Conservation (phyloP, 2,113 vertebrate species). For the Neodon shergylaensis region DNA sequence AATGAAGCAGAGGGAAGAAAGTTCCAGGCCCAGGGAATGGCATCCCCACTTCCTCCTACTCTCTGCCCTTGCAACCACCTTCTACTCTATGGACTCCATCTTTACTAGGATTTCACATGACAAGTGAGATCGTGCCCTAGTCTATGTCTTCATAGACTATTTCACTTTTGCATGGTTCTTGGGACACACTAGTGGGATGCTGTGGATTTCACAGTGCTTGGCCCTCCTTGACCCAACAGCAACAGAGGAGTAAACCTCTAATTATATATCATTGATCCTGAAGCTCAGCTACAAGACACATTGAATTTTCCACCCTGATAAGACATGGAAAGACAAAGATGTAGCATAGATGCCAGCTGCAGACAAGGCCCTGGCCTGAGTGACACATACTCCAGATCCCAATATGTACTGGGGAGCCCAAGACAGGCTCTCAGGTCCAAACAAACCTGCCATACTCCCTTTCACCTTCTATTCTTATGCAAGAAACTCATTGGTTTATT, state of each 20-base stretch:
- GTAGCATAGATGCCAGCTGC: neutral
- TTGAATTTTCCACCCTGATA: neutral
- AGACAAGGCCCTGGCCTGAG: neutral
- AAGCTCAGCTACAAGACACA: neutral
- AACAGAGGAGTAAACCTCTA: neutral
- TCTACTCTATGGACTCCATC: neutral
- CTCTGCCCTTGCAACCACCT: neutral
- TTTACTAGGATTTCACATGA: neutral
- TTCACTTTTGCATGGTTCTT: neutral
- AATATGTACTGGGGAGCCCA: neutral
- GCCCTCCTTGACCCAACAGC: neutral
- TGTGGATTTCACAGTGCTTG: too few relatives aligned
- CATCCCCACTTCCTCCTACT: neutral
- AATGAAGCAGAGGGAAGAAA: neutral
- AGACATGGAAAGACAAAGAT: neutral
- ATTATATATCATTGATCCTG: neutral
- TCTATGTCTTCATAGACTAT: neutral
- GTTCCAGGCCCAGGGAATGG: neutral
- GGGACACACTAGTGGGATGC: neutral
- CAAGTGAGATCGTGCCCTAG: neutral
- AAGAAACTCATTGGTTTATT: neutral
- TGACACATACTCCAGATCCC: neutral
- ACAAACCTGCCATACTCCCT: neutral
- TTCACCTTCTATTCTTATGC: neutral
- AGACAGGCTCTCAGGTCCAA: neutral